Conservation (phyloP, 2,888 invertebrate genomes). For the Drosophila fulvimacula region DNA sequence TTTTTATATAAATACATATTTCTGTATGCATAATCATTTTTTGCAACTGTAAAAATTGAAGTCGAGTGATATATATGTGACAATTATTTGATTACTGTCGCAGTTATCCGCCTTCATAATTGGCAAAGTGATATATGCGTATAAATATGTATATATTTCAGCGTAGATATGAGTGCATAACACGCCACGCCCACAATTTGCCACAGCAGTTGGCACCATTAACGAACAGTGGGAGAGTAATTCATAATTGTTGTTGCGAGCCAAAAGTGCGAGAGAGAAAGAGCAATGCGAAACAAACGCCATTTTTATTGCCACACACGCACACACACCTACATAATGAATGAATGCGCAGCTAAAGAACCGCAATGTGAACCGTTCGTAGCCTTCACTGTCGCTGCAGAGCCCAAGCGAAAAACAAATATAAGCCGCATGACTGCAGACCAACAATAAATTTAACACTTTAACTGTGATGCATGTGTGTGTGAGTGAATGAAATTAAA, state of each 20-base stretch:
- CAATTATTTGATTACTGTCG: slow-evolving; percentile 80
- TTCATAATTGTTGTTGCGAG: slow-evolving; percentile 79
- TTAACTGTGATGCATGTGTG: slow-evolving; percentile 55
- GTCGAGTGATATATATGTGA: slow-evolving; percentile 63
- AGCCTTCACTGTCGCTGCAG: slow-evolving; percentile 34
- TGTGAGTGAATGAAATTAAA: slow-evolving; percentile 29
- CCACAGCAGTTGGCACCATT: slow-evolving; percentile 62
- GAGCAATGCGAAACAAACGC: slow-evolving; percentile 78
- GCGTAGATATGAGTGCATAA: slow-evolving; percentile 25
- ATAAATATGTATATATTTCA: slow-evolving; percentile 56
- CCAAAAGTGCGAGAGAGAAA: slow-evolving; percentile 74
- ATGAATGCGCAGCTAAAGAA: slow-evolving; percentile 77
- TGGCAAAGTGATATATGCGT: slow-evolving; percentile 70
- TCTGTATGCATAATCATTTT: neutral
- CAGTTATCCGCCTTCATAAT: slow-evolving; percentile 58
- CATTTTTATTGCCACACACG: slow-evolving; percentile 73
- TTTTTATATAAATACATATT: neutral
- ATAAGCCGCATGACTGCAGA: slow-evolving; percentile 68
- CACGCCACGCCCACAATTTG: slow-evolving; percentile 49
- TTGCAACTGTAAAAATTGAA: slow-evolving; percentile 49
- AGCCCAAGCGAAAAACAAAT: slow-evolving; percentile 64
- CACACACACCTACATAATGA: slow-evolving; percentile 53
- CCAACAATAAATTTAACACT: slow-evolving; percentile 78
- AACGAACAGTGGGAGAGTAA: slow-evolving; percentile 59
- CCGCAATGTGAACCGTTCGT: slow-evolving; percentile 68